Evolutionary conservation across 1,140 invertebrate species (phyloP).

Genomic region (Sitophilus oryzae): DNA sequence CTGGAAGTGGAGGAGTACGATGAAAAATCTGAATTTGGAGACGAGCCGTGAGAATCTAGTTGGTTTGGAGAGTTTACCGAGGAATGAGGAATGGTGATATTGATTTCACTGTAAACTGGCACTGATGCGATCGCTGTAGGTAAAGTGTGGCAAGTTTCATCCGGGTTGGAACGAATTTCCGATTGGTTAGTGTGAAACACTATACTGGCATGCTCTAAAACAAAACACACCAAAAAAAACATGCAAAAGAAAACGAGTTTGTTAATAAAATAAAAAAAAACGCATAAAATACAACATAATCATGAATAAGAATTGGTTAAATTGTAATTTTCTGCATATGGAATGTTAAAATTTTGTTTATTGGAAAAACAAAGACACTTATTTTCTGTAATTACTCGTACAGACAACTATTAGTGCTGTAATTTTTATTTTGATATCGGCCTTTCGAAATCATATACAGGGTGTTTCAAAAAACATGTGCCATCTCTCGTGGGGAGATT

Average conservation of each 20-base stretch:
- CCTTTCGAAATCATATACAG: no score
- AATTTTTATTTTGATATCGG: no score
- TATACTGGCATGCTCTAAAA: slow-evolving; percentile 28
- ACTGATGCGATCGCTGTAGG: slow-evolving; percentile 13
- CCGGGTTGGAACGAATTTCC: slow-evolving; percentile 16
- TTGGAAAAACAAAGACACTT: slow-evolving; percentile 1
- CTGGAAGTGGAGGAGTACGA: slow-evolving; percentile 28
- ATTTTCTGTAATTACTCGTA: no score
- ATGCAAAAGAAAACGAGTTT: slow-evolving; percentile 11
- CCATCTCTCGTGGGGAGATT: no score
- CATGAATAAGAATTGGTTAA: no score
- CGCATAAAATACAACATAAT: slow-evolving; percentile 13
- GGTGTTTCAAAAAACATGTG: no score
- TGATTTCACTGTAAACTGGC: slow-evolving; percentile 33
- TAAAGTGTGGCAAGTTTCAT: slow-evolving; percentile 18
- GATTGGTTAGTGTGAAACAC: slow-evolving; percentile 19
- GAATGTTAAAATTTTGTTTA: slow-evolving; percentile 1
- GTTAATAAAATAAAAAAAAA: slow-evolving; percentile 11
- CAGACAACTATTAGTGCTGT: no score
- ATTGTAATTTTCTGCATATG: no score
- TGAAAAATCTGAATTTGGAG: slow-evolving; percentile 34
- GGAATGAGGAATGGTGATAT: slow-evolving; percentile 31
- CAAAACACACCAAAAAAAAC: slow-evolving; percentile 17
- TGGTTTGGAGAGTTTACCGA: slow-evolving; percentile 21
- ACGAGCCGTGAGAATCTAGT: slow-evolving; percentile 33